Evolutionary conservation across 2,113 vertebrate species (phyloP).

Genomic region (Mustela nigripes): DNA sequence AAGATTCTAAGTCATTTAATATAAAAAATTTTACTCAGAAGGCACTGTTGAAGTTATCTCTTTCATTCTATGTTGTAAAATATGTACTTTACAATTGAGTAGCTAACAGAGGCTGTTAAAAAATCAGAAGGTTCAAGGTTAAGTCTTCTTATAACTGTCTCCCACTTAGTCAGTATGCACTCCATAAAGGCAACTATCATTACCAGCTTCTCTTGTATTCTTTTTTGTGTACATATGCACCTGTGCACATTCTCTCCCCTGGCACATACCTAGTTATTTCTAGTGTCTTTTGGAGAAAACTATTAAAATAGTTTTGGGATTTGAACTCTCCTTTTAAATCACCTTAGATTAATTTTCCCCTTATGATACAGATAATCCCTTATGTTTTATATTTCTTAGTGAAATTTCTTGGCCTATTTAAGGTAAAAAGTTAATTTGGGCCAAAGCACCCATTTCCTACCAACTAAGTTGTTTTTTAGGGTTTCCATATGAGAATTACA

Average conservation of each 20-base stretch:
- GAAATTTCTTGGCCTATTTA: slow-evolving; percentile 59
- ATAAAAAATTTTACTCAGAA: slow-evolving; percentile 22
- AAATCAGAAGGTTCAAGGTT: slow-evolving; percentile 23
- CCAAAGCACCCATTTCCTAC: not conserved
- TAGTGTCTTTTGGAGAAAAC: slow-evolving; percentile 25
- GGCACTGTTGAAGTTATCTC: not conserved
- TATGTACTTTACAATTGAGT: not conserved
- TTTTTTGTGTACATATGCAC: not conserved
- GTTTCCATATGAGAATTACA: slow-evolving; percentile 41
- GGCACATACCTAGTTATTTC: not conserved
- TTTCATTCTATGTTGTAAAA: not conserved
- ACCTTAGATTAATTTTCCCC: not conserved
- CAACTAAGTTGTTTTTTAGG: slow-evolving; percentile 25
- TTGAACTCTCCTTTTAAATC: slow-evolving; percentile 9
- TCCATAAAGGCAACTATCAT: not conserved
- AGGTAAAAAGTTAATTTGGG: slow-evolving; percentile 32
- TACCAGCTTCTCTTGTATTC: not conserved
- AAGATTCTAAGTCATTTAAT: slow-evolving; percentile 13
- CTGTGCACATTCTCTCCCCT: no score
- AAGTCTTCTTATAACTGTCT: not conserved
- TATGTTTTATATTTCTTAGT: slow-evolving; percentile 54
- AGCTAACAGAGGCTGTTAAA: not conserved
- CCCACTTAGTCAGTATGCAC: not conserved
- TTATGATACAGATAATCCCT: not conserved
- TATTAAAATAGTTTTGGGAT: slow-evolving; percentile 15